Conservation (phyloP, 2,888 invertebrate genomes). For the Idaea dimidiata region DNA sequence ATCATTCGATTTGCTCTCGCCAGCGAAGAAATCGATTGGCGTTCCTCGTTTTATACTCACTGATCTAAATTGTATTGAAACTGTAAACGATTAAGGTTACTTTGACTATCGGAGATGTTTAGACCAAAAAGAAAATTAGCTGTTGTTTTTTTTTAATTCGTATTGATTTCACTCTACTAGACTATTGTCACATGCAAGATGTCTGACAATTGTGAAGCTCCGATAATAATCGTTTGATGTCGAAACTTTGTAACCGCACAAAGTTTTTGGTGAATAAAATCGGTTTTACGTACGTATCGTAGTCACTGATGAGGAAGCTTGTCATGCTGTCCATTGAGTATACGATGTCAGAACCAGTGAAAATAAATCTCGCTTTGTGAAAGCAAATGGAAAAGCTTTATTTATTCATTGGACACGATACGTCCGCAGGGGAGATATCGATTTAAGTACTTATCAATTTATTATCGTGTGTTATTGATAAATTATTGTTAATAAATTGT, state of each 20-base stretch:
- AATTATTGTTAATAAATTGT: conserved; percentile 14
- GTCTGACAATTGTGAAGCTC: not conserved
- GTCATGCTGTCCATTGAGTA: conserved; percentile 6
- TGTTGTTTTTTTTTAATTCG: conserved; percentile 34
- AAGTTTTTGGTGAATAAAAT: not conserved
- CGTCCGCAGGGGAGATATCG: conserved; percentile 4
- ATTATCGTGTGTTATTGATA: conserved; percentile 3
- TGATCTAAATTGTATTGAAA: conserved; percentile 74
- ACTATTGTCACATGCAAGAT: too few relatives aligned
- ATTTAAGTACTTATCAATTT: conserved; percentile 4
- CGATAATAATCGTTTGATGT: not conserved
- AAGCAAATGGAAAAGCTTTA: conserved; percentile 6
- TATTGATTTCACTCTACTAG: conserved; percentile 17
- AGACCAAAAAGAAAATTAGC: conserved; percentile 56
- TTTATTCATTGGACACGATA: conserved; percentile 6
- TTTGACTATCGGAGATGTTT: conserved; percentile 45
- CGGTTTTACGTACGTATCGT: not conserved
- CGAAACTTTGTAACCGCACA: not conserved
- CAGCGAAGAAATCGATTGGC: conserved; percentile 72
- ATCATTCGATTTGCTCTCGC: conserved; percentile 74
- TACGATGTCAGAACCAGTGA: conserved; percentile 16
- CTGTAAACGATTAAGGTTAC: conserved; percentile 71
- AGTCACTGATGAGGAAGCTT: conserved; percentile 6
- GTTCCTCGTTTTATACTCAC: conserved; percentile 70
- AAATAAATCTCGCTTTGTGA: conserved; percentile 27